phyloP scores from a whole-genome alignment of 2,113 vertebrate genomes.

The Junco hyemalis region DNA sequence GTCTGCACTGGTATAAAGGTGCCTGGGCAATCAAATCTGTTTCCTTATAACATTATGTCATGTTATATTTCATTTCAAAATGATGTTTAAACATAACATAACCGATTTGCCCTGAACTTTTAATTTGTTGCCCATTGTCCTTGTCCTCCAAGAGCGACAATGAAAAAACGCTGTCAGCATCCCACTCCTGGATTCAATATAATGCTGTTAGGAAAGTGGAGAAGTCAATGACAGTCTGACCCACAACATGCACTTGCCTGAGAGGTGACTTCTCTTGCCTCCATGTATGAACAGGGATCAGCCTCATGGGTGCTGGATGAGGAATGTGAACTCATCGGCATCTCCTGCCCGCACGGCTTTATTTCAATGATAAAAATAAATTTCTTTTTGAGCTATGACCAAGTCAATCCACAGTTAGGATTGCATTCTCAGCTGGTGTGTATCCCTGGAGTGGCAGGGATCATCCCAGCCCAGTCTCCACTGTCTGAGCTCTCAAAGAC shows the following conservation, averaged over 20 bases:
- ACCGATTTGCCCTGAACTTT: constrained; percentile 27
- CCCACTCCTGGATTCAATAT: neutral
- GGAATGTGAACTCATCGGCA: neutral
- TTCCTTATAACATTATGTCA: constrained; percentile 19
- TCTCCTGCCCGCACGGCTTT: neutral
- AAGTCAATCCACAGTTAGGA: neutral
- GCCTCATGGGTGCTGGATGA: neutral
- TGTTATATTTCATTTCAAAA: constrained; percentile 30
- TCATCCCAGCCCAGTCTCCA: neutral
- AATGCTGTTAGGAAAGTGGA: constrained; percentile 19
- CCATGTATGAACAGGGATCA: neutral
- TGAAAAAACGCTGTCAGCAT: neutral
- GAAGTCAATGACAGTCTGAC: constrained; percentile 25
- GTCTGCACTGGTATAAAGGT: neutral
- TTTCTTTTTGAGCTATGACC: neutral
- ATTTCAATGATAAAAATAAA: neutral
- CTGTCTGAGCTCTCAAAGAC: neutral
- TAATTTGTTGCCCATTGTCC: constrained; percentile 37
- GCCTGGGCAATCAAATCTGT: neutral
- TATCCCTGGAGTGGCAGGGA: accelerated
- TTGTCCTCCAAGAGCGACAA: neutral
- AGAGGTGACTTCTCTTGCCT: neutral
- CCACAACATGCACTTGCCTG: neutral
- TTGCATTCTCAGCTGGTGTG: neutral
- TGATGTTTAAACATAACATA: constrained; percentile 45